These are phyloP conservation scores for Watsonalla binaria DNA, from an alignment of 2,888 invertebrate genomes.

Conservation along the genomic window DNA sequence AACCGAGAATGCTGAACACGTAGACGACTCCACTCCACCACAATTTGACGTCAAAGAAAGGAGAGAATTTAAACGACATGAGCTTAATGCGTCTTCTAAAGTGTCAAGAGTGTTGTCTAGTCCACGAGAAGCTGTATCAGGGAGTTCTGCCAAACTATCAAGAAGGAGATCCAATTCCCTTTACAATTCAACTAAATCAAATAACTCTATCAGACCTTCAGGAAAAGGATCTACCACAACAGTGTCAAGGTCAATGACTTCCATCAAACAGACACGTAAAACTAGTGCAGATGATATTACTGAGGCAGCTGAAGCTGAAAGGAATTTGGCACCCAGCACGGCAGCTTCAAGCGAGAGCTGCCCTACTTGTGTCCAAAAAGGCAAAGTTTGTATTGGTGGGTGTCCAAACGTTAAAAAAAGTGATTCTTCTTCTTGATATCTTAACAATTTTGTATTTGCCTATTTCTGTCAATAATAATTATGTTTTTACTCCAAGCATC, in stretches of 20 bases:
- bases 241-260: neutral
- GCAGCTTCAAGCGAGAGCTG: slow-evolving; percentile 19
- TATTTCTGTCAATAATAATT: neutral
- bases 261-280: neutral
- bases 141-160: neutral
- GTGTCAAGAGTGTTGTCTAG: neutral
- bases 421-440: slow-evolving; percentile 4
- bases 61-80: neutral
- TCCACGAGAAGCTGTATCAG: neutral
- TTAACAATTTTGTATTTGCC: neutral
- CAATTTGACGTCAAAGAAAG: neutral
- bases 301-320: neutral
- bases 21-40: neutral
- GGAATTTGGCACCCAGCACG: neutral
- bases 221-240: no score
- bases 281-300: neutral
- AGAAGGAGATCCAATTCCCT: neutral
- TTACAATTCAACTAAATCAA: neutral
- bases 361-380: slow-evolving; percentile 37
- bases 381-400: slow-evolving; percentile 33
- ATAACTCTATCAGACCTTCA: no score
- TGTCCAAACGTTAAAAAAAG: slow-evolving; percentile 34
- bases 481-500: no score
- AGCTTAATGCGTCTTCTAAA: neutral
- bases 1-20: neutral